Evolutionary conservation across 2,113 vertebrate species (phyloP).

Genomic region (Oncorhynchus gorbuscha): DNA sequence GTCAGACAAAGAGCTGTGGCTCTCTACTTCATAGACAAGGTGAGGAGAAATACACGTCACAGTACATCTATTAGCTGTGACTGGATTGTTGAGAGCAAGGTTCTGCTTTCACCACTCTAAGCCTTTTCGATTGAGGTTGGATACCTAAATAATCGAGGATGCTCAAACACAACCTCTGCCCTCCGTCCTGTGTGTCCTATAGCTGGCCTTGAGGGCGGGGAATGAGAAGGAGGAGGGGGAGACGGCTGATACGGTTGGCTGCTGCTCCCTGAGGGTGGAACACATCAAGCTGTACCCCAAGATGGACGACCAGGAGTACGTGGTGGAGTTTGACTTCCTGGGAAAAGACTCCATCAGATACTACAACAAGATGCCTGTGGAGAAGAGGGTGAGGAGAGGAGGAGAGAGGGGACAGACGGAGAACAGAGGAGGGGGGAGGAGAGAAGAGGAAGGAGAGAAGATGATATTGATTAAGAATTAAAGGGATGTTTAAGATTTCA

Average conservation of each 20-base stretch:
- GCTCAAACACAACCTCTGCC: background rate
- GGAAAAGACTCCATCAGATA: conserved; percentile 98
- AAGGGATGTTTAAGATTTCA: background rate
- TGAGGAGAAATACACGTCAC: conserved; percentile 51
- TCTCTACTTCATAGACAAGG: conserved; percentile 95
- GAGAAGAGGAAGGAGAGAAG: background rate
- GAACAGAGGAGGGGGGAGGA: conserved; percentile 31
- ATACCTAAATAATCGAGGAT: background rate
- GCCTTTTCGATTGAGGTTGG: background rate
- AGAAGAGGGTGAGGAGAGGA: conserved; percentile 87
- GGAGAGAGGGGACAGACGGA: background rate
- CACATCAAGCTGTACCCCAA: conserved; percentile 91
- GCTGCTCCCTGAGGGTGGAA: conserved; percentile 93
- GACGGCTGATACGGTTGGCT: conserved; percentile 94
- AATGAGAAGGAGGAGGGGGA: conserved; percentile 98
- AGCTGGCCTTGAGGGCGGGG: conserved; percentile 95
- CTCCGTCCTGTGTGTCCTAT: background rate
- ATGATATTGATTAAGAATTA: background rate
- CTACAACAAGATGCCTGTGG: conserved; percentile 97
- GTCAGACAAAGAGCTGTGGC: conserved; percentile 94
- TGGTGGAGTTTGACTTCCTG: conserved; percentile 96
- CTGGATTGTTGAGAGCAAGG: background rate
- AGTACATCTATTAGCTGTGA: background rate
- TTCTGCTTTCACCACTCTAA: background rate
- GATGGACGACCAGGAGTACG: conserved; percentile 90